Base-by-base conservation (phyloP, 1,140 invertebrate genomes). In the Pogonomyrmex californicus region DNA sequence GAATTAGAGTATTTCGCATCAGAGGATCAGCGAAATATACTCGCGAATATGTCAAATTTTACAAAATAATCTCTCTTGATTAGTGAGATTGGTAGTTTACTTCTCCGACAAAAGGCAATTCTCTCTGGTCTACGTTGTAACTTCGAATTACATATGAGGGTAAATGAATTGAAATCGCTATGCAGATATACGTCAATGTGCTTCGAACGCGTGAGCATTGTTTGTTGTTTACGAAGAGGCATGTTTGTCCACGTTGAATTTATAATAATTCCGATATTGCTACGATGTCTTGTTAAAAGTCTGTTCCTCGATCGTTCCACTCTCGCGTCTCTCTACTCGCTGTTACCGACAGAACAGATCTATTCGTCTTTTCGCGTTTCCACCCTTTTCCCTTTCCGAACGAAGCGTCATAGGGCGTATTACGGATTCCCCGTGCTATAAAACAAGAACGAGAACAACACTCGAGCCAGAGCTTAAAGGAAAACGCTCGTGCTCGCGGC, bases 391-490 rank as follows among this genome's bases (percentile, higher is more conserved):
- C 33, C 10, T 12, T 7, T 62, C 33, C 30, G 23, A 33, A 63
- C 3, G n/a, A 38, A 73, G n/a, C n/a, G 47, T 66, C 47, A 36
- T 63, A 44, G 36, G 12, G 44, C 54, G 23, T 56, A 65, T 54
- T 78, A 60, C 58, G 60, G 54, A 78, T 76, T 38, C 70, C 5
- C 44, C 33, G n/a, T 66, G 44, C 41, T 65, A 62, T 81, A 86
- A 62, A 88, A 75, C 51, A 62, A 33, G 44, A 85, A 76, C n/a
- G 78, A 87, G 63, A 86, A 86, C 51, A 78, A 86, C 65, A 81
- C 63, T 49, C 76, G 76, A 82, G 62, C 14, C 5, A 0, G 33
- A 81, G 76, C 62, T 86, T 86, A 81, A 68, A 86, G 77, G 85
- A 86, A 86, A 86, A 82, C 33, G 77, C 76, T 86, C 76, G 62